Conservation (phyloP, 2,888 invertebrate species). For the Anoncus sp. region DNA sequence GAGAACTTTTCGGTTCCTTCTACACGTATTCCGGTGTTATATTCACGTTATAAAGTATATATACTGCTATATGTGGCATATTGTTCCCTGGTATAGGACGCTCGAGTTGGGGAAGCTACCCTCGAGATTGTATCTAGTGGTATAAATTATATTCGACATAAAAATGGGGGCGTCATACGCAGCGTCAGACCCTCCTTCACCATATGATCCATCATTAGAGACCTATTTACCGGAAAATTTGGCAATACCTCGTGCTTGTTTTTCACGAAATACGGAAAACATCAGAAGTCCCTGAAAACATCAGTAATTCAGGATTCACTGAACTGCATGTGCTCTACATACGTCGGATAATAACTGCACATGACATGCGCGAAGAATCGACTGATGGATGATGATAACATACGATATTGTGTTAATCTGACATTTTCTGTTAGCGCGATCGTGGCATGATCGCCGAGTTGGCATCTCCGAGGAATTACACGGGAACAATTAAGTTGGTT, state of each 20-base stretch:
- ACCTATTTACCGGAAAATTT: slow-evolving; percentile 81
- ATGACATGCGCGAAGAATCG: not conserved
- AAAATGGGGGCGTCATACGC: slow-evolving; percentile 78
- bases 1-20: slow-evolving; percentile 50
- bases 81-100: slow-evolving; percentile 66
- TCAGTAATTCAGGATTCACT: not conserved
- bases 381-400: not conserved
- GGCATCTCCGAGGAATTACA: slow-evolving; percentile 34
- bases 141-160: slow-evolving; percentile 82
- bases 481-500: slow-evolving; percentile 48
- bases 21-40: slow-evolving; percentile 47
- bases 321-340: not conserved
- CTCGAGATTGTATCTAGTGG: slow-evolving; percentile 78
- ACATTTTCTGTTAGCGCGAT: slow-evolving; percentile 2
- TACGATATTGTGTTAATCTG: slow-evolving; percentile 3
- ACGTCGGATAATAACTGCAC: not conserved
- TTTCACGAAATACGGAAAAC: slow-evolving; percentile 23
- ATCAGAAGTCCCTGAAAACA: slow-evolving; percentile 14
- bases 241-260: slow-evolving; percentile 72
- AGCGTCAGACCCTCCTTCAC: slow-evolving; percentile 69
- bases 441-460: too few relatives aligned
- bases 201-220: slow-evolving; percentile 82
- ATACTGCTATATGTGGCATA: slow-evolving; percentile 34
- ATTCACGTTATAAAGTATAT: slow-evolving; percentile 47
- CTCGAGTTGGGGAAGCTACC: slow-evolving; percentile 79